phyloP scores from a whole-genome alignment of 2,797 vertebrate species.

The Silurus aristotelis region DNA sequence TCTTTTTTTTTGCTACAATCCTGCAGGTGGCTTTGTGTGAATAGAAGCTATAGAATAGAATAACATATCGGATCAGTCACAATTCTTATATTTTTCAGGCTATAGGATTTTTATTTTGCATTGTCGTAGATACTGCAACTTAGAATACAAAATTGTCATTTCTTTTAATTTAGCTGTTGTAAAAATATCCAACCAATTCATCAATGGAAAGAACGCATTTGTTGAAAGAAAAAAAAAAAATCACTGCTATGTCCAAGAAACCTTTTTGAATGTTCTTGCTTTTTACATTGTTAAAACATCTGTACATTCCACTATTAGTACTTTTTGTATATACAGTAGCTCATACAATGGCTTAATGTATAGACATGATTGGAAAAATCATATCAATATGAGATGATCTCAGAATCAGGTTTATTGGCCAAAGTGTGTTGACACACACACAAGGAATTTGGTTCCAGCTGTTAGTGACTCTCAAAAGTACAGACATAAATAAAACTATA shows the following conservation, averaged over 20 bases:
- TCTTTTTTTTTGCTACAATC: slow-evolving; percentile 26
- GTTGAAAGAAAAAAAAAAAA: neutral
- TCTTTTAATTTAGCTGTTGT: neutral
- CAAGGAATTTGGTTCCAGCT: too few relatives aligned
- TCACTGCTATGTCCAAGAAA: too few relatives aligned
- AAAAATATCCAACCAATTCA: neutral
- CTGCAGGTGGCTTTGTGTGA: slow-evolving; percentile 66
- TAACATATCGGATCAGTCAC: neutral
- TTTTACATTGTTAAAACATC: too few relatives aligned
- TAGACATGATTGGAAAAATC: neutral
- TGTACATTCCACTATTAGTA: too few relatives aligned
- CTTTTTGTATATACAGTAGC: neutral
- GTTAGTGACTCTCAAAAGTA: too few relatives aligned
- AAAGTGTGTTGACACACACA: too few relatives aligned
- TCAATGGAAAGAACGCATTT: neutral
- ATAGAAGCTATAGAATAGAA: slow-evolving; percentile 20
- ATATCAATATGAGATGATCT: neutral
- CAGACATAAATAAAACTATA: too few relatives aligned
- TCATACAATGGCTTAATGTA: neutral
- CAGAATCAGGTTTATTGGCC: too few relatives aligned
- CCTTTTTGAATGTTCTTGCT: too few relatives aligned
- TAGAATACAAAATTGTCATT: neutral
- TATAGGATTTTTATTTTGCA: neutral
- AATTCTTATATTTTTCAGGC: neutral
- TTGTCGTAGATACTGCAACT: neutral